phyloP scores from a whole-genome alignment of 2,888 invertebrate species.

The Melanophora roralis region DNA sequence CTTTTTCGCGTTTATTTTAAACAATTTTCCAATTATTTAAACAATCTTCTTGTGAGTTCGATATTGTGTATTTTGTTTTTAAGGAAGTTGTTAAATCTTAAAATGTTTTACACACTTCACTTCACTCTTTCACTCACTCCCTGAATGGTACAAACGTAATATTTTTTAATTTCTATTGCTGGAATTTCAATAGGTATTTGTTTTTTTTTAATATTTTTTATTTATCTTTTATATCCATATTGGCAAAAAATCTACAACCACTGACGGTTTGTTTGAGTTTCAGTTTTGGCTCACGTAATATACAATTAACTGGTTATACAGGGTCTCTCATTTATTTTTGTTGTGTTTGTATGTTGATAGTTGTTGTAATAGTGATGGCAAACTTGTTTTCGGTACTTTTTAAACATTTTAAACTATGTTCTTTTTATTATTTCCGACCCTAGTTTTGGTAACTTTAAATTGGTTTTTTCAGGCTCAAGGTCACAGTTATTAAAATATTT shows the following conservation, averaged over 20 bases:
- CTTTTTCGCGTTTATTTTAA: not conserved
- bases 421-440: no score
- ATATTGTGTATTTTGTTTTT: conserved; percentile 1
- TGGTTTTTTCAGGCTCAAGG: no score
- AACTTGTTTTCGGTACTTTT: no score
- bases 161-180: conserved; percentile 32
- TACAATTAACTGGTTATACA: conserved; percentile 62
- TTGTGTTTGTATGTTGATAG: not conserved
- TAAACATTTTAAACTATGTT: no score
- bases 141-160: conserved; percentile 3
- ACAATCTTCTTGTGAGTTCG: conserved; percentile 20
- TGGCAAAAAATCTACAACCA: conserved; percentile 27
- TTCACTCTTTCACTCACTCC: conserved; percentile 25
- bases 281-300: conserved; percentile 65
- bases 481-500: no score
- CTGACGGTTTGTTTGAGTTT: conserved; percentile 11
- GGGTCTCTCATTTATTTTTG: conserved; percentile 31
- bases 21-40: conserved; percentile 5
- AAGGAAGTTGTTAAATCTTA: conserved; percentile 50
- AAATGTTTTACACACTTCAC: conserved; percentile 45
- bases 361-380: conserved; percentile 6
- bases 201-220: conserved; percentile 30
- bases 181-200: conserved; percentile 6
- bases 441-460: no score
- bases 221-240: conserved; percentile 31